Evolutionary conservation across 2,113 vertebrate genomes (phyloP).

Genomic region (Triplophysa tibetana): DNA sequence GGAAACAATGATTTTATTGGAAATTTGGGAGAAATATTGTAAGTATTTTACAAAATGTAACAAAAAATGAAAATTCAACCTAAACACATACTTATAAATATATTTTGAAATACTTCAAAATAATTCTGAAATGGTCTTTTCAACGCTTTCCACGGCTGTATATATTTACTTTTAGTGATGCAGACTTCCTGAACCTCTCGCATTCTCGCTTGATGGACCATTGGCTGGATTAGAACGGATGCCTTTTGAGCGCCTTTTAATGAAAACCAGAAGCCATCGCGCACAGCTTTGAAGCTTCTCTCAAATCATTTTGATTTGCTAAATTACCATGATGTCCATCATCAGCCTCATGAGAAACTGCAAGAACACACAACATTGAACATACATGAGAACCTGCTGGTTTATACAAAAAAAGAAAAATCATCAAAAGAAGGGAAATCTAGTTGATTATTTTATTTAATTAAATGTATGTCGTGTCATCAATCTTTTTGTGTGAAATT

Average conservation of each 20-base stretch:
- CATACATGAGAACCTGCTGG: neutral
- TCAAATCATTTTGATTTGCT: neutral
- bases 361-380: neutral
- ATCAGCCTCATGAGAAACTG: neutral
- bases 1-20: too few species aligned
- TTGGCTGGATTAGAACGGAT: neutral
- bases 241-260: slow-evolving; percentile 5
- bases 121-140: too few species aligned
- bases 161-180: neutral
- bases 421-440: too few species aligned
- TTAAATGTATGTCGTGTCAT: too few species aligned
- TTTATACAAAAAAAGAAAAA: neutral
- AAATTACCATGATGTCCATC: neutral
- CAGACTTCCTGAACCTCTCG: neutral
- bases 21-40: too few species aligned
- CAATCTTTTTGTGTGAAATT: too few species aligned
- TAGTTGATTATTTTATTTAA: too few species aligned
- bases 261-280: neutral
- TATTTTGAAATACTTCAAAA: too few species aligned
- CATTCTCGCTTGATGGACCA: neutral
- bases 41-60: too few species aligned
- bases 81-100: too few species aligned
- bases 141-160: too few species aligned
- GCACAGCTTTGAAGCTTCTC: neutral
- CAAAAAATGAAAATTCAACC: too few species aligned